Conservation (phyloP, 2,797 vertebrate species). For the Lemur catta region DNA sequence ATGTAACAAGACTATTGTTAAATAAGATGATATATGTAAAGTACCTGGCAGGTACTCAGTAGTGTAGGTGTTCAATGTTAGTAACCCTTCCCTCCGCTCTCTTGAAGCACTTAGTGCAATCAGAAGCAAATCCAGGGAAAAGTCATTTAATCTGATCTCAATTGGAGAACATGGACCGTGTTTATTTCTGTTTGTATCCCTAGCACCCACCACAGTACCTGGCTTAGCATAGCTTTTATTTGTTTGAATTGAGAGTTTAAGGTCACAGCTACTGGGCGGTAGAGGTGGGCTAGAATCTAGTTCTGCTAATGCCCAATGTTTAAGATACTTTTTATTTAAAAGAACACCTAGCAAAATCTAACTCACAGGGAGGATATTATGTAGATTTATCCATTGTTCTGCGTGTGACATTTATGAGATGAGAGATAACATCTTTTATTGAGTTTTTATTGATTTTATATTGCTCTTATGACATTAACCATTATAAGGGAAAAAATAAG, state of each 20-base stretch:
- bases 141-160: not conserved
- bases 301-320: not conserved
- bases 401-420: not conserved
- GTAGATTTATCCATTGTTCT: not conserved
- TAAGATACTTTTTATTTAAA: not conserved
- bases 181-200: conserved; percentile 67
- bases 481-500: conserved; percentile 14
- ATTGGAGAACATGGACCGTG: not conserved
- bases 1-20: not conserved
- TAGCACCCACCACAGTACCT: conserved; percentile 35
- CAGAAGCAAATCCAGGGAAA: not conserved
- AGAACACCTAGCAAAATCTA: not conserved
- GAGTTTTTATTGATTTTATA: conserved; percentile 19
- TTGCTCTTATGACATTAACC: not conserved
- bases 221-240: not conserved
- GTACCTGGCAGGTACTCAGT: not conserved
- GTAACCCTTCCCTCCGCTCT: not conserved
- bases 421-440: not conserved
- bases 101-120: not conserved
- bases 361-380: not conserved
- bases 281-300: conserved; percentile 17
- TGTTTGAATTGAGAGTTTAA: conserved; percentile 38
- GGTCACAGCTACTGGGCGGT: not conserved
- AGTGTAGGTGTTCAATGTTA: not conserved
- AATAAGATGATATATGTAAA: not conserved